Conservation (phyloP, 2,113 vertebrate species). For the Copsychus sechellarum region DNA sequence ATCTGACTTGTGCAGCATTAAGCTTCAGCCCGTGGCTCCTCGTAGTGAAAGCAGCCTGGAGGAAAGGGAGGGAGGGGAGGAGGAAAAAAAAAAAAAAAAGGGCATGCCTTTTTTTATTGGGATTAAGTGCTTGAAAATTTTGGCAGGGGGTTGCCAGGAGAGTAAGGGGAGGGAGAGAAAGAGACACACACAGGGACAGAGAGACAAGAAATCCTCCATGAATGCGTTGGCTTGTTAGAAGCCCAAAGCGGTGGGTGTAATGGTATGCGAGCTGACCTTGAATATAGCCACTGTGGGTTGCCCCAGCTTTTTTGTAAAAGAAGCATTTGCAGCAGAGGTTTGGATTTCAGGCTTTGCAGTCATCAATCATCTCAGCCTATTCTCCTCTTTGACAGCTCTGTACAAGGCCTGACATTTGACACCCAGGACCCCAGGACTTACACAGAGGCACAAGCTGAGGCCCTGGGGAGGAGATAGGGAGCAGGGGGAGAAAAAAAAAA, state of each 20-base stretch:
- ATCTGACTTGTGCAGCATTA: conserved; percentile 86
- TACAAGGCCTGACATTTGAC: conserved; percentile 99
- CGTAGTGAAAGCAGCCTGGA: conserved; percentile 75
- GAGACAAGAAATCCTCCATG: conserved; percentile 67
- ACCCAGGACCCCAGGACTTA: conserved; percentile 89
- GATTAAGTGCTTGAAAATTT: conserved; percentile 80
- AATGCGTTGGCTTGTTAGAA: conserved; percentile 78
- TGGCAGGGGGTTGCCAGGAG: conserved; percentile 70
- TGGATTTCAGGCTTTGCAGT: conserved; percentile 97
- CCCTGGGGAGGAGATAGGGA: conserved; percentile 76
- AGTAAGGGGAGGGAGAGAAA: conserved; percentile 50
- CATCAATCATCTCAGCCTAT: conserved; percentile 99
- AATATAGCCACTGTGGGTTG: conserved; percentile 86
- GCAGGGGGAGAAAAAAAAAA: conserved; percentile 42
- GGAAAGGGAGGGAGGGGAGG: conserved; percentile 55
- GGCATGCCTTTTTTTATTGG: conserved; percentile 66
- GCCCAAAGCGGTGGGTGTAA: conserved; percentile 81
- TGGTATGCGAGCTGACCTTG: conserved; percentile 89
- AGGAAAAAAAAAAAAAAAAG: not conserved
- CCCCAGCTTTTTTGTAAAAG: conserved; percentile 90
- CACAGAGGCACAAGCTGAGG: conserved; percentile 84
- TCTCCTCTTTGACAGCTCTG: conserved; percentile 99
- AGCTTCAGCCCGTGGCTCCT: conserved; percentile 79
- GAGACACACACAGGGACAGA: conserved; percentile 16
- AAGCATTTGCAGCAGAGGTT: conserved; percentile 97